These are phyloP conservation scores for Dolichoris vasculosae DNA, from an alignment of 1,140 invertebrate species.

Conservation along the genomic window DNA sequence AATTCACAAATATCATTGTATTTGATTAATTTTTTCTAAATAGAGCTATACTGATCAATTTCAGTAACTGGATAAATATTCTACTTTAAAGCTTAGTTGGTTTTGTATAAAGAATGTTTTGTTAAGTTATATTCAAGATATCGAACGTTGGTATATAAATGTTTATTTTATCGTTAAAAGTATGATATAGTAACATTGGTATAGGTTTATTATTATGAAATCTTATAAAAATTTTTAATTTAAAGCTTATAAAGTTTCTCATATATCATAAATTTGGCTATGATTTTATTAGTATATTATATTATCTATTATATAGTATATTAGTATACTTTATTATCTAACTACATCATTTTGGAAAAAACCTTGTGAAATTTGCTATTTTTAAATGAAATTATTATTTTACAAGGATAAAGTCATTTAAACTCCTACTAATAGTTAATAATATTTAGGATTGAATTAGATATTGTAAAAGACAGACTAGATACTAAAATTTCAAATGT, in stretches of 20 bases:
- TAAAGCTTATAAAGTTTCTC: too few species aligned
- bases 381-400: not conserved
- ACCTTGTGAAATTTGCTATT: too few species aligned
- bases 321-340: too few species aligned
- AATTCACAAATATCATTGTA: not conserved
- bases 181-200: too few species aligned
- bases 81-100: not conserved
- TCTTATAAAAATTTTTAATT: too few species aligned
- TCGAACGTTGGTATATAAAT: too few species aligned
- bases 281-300: too few species aligned
- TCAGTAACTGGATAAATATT: not conserved
- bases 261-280: too few species aligned
- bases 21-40: not conserved
- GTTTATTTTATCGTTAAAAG: too few species aligned
- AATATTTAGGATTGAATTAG: not conserved
- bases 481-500: not conserved
- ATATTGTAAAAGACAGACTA: not conserved
- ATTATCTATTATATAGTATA: too few species aligned
- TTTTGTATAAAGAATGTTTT: not conserved
- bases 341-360: too few species aligned
- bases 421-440: not conserved
- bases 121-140: not conserved
- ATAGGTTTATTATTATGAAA: too few species aligned
- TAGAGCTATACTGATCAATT: not conserved
- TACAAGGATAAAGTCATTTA: not conserved